Percentiles rank a stretch among this genome's conserved stretches.
phyloP scores from a whole-genome alignment of 2,113 vertebrate species.

The Microcebus jonahi region DNA sequence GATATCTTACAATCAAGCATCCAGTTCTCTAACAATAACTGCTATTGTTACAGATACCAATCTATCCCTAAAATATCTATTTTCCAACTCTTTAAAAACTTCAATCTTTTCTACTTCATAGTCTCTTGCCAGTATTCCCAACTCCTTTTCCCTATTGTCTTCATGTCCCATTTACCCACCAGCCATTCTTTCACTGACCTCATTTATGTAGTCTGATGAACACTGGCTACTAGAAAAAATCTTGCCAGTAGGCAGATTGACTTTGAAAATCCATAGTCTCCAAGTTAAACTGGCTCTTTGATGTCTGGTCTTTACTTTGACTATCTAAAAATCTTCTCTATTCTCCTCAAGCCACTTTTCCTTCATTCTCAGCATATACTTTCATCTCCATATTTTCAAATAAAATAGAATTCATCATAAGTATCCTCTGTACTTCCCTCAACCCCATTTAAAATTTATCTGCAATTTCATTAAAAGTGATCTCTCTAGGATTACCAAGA shows the following conservation, averaged over 20 bases:
- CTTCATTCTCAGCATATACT: neutral
- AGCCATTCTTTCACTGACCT: neutral
- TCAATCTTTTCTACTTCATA: neutral
- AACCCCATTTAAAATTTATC: neutral
- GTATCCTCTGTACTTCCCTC: neutral
- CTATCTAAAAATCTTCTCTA: neutral
- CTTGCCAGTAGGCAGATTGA: neutral
- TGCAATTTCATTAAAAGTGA: neutral
- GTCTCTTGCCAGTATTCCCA: neutral
- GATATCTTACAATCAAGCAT: neutral
- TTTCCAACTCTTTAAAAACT: neutral
- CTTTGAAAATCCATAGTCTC: neutral
- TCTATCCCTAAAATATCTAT: neutral
- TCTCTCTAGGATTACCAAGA: neutral
- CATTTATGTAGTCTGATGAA: neutral
- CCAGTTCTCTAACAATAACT: neutral
- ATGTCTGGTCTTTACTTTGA: neutral
- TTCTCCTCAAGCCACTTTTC: neutral
- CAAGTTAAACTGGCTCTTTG: neutral
- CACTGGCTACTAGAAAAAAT: neutral
- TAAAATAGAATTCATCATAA: neutral
- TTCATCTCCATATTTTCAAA: neutral
- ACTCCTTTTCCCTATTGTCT: neutral
- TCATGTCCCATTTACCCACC: neutral
- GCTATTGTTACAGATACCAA: neutral